These are phyloP conservation scores for Halyomorpha halys DNA, from an alignment of 1,140 invertebrate genomes.

Conservation along the genomic window DNA sequence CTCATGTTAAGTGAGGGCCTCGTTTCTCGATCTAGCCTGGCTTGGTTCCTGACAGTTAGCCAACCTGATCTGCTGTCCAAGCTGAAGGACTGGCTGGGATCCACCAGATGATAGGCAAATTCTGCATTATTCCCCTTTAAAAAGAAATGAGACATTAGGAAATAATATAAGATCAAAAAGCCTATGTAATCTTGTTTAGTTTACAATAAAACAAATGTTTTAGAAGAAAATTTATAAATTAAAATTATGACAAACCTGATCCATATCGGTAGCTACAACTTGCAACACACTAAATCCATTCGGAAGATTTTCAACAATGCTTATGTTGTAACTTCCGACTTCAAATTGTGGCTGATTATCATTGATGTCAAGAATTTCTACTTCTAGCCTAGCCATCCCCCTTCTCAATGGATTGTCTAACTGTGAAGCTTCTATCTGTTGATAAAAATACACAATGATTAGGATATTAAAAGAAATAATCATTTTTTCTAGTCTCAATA, in stretches of 20 bases:
- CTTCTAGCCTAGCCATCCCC: constrained; percentile 58
- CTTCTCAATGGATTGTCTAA: constrained; percentile 65
- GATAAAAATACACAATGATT: not conserved
- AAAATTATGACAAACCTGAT: constrained; percentile 44
- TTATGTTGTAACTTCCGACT: constrained; percentile 79
- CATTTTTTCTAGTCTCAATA: no score
- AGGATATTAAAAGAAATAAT: not conserved
- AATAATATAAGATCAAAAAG: no score
- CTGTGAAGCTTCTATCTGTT: constrained; percentile 57
- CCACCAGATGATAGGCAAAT: constrained; percentile 66
- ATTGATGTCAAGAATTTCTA: constrained; percentile 70
- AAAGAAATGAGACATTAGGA: constrained; percentile 4
- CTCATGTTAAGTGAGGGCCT: constrained; percentile 55
- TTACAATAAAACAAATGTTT: no score
- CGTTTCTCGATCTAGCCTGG: constrained; percentile 65
- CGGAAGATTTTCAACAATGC: constrained; percentile 80
- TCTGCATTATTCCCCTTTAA: constrained; percentile 64
- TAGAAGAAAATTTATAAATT: no score
- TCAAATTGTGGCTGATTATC: constrained; percentile 78
- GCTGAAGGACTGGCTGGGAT: constrained; percentile 61
- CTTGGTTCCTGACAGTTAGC: constrained; percentile 72
- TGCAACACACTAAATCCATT: constrained; percentile 73
- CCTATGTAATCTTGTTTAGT: no score
- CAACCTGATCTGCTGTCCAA: constrained; percentile 69
- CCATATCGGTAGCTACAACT: constrained; percentile 64